A percentile compares a stretch with the other conserved stretches of the same genome.
These are phyloP conservation scores for Ceraclea dissimilis DNA, from an alignment of 2,888 invertebrate genomes.

Conservation along the genomic window DNA sequence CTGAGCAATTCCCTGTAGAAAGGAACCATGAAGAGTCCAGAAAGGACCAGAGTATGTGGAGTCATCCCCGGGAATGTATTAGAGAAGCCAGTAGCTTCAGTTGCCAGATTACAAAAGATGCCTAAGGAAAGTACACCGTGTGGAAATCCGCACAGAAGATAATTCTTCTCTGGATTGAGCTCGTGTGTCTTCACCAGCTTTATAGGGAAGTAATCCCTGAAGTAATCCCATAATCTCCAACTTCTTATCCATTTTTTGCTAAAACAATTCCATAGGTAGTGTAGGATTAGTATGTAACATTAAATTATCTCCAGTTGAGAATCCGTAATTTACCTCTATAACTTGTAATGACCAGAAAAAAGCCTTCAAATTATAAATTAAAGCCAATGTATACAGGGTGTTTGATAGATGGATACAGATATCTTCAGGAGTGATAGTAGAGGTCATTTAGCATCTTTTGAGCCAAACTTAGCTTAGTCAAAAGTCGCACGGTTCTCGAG, in stretches of 20 bases:
- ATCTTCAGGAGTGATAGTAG: too few relatives aligned
- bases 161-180: slow-evolving; percentile 70
- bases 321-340: too few relatives aligned
- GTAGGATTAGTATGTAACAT: too few relatives aligned
- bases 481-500: too few relatives aligned
- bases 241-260: slow-evolving; percentile 56
- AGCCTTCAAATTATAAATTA: too few relatives aligned
- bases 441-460: too few relatives aligned
- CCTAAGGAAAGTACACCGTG: slow-evolving; percentile 85
- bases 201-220: slow-evolving; percentile 79
- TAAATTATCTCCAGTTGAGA: too few relatives aligned
- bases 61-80: slow-evolving; percentile 57
- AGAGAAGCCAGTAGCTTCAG: slow-evolving; percentile 49
- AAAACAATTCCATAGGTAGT: too few relatives aligned
- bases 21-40: slow-evolving; percentile 57
- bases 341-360: too few relatives aligned
- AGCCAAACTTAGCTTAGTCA: too few relatives aligned
- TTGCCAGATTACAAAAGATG: slow-evolving; percentile 69
- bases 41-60: slow-evolving; percentile 57
- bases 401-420: too few relatives aligned
- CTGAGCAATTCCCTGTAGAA: slow-evolving; percentile 42
- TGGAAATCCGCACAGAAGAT: slow-evolving; percentile 82
- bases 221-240: slow-evolving; percentile 64
- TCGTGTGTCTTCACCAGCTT: slow-evolving; percentile 75
- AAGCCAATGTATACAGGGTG: too few relatives aligned